Conservation (phyloP, 2,888 invertebrate genomes). For the Patella depressa region DNA sequence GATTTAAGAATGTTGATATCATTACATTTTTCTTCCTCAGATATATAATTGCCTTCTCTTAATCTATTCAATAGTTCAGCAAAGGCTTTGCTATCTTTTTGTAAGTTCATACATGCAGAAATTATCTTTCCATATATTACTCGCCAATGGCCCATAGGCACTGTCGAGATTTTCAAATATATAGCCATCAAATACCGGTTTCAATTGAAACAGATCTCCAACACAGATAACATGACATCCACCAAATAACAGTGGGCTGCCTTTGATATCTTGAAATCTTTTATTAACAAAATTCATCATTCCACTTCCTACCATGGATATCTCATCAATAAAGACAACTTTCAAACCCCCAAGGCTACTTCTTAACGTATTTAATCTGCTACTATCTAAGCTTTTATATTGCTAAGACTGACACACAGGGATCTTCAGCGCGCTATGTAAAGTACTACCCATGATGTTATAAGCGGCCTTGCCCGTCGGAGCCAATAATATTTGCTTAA, state of each 20-base stretch:
- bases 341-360: too few relatives aligned
- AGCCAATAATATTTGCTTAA: conserved; percentile 30
- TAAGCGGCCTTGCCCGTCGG: conserved; percentile 45
- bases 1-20: neutral
- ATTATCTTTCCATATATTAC: conserved; percentile 19
- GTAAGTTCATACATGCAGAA: conserved; percentile 39
- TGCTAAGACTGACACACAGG: conserved; percentile 21
- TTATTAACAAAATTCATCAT: conserved; percentile 32
- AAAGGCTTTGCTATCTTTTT: conserved; percentile 39
- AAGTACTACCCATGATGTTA: conserved; percentile 29
- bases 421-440: conserved; percentile 28
- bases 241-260: conserved; percentile 27
- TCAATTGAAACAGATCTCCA: conserved; percentile 19
- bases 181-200: conserved; percentile 29
- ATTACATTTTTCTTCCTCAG: neutral
- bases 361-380: neutral
- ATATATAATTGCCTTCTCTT: conserved; percentile 34
- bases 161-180: conserved; percentile 17
- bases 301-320: conserved; percentile 39
- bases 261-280: conserved; percentile 31
- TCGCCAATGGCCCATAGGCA: conserved; percentile 19
- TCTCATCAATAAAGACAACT: conserved; percentile 27
- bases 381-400: conserved; percentile 22
- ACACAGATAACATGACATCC: conserved; percentile 7
- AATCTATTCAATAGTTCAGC: conserved; percentile 43